phyloP scores from a whole-genome alignment of 2,888 invertebrate genomes.

The Shargacucullia verbasci region DNA sequence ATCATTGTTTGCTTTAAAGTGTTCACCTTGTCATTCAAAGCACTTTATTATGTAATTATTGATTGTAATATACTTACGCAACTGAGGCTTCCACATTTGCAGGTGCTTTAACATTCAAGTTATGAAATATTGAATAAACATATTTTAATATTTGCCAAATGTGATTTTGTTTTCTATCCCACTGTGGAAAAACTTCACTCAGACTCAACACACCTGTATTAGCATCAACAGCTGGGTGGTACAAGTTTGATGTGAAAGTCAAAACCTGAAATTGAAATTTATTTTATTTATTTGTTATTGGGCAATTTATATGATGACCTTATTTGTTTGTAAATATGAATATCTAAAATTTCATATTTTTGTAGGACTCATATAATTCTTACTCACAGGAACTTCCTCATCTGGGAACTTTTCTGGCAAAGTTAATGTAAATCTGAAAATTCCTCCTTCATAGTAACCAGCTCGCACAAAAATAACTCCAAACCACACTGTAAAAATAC shows the following conservation, averaged over 20 bases:
- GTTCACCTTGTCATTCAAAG: no score
- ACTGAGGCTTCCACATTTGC: slow-evolving; percentile 92
- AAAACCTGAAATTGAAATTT: slow-evolving; percentile 90
- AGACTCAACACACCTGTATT: slow-evolving; percentile 94
- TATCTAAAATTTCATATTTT: no score
- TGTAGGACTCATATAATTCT: not conserved
- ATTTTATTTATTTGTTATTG: not conserved
- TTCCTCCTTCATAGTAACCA: slow-evolving; percentile 96
- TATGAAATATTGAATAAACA: slow-evolving; percentile 94
- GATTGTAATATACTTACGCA: slow-evolving; percentile 85
- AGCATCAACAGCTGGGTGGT: slow-evolving; percentile 95
- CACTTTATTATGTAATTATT: no score
- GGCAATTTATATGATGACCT: no score
- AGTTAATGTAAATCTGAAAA: slow-evolving; percentile 96
- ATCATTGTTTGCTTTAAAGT: slow-evolving; percentile 67
- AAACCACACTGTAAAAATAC: slow-evolving; percentile 93
- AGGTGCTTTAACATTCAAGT: slow-evolving; percentile 93
- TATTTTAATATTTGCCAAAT: slow-evolving; percentile 97
- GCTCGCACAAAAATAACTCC: slow-evolving; percentile 96
- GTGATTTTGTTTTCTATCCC: slow-evolving; percentile 95
- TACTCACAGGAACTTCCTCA: slow-evolving; percentile 94
- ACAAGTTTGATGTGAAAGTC: slow-evolving; percentile 94
- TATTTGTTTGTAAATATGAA: no score
- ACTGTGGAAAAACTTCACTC: slow-evolving; percentile 94
- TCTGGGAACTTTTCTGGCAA: slow-evolving; percentile 97